Percentiles rank a stretch among this genome's conserved stretches.
Conservation (phyloP, 1,140 invertebrate genomes). For the Mycetomoellerius zeteki region DNA sequence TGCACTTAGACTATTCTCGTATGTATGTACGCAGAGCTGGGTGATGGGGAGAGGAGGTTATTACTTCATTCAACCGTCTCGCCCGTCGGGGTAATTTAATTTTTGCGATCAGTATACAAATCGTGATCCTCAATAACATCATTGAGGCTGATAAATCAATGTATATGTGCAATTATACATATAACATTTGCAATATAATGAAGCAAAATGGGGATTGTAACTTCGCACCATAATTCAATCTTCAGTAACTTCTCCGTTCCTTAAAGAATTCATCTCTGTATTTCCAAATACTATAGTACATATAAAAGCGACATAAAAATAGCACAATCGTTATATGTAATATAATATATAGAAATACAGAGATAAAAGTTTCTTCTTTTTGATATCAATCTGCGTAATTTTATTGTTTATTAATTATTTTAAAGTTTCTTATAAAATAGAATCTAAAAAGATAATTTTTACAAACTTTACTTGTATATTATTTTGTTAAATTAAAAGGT, state of each 20-base stretch:
- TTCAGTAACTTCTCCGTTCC: too few relatives aligned
- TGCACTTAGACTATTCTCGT: conserved; percentile 65
- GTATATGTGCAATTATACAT: too few relatives aligned
- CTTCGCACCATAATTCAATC: not conserved
- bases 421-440: not conserved
- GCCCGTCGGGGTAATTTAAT: not conserved
- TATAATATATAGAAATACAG: not conserved
- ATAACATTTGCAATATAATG: not conserved
- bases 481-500: not conserved
- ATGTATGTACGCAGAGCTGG: conserved; percentile 51
- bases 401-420: conserved; percentile 3
- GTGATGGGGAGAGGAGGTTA: not conserved
- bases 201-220: not conserved
- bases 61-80: conserved; percentile 13
- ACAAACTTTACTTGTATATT: not conserved
- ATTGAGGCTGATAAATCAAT: not conserved
- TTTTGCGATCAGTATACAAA: not conserved
- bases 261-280: not conserved
- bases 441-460: conserved; percentile 1
- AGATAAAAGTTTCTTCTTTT: not conserved
- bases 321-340: not conserved
- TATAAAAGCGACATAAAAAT: too few relatives aligned
- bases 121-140: not conserved
- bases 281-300: too few relatives aligned
- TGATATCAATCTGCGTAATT: not conserved